These are phyloP conservation scores for Archilochus colubris DNA, from an alignment of 2,113 vertebrate genomes.

Conservation along the genomic window DNA sequence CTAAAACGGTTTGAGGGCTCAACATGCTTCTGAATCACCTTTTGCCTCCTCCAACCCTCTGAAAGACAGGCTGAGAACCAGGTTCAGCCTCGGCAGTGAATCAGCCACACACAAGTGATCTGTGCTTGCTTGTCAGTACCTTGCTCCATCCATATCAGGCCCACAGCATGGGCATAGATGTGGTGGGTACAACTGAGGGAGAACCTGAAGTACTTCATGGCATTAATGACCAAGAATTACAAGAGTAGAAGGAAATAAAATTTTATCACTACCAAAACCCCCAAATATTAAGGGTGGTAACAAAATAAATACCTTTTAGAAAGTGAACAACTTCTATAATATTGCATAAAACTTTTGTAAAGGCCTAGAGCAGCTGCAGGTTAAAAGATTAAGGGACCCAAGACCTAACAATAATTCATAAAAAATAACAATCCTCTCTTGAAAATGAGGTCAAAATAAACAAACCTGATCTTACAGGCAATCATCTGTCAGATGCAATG, in stretches of 20 bases:
- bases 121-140: neutral
- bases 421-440: neutral
- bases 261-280: neutral
- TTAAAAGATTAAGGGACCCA: neutral
- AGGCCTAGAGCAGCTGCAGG: neutral
- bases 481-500: neutral
- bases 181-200: neutral
- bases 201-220: too few relatives aligned
- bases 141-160: neutral
- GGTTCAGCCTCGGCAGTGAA: too few relatives aligned
- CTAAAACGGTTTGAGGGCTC: fast-evolving
- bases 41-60: neutral
- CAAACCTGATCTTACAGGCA: neutral
- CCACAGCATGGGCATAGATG: fast-evolving
- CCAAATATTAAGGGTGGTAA: neutral
- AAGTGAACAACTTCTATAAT: neutral
- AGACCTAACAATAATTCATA: neutral
- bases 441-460: neutral
- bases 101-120: neutral
- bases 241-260: neutral
- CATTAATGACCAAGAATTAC: too few relatives aligned
- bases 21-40: fast-evolving
- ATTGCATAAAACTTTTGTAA: neutral
- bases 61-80: neutral
- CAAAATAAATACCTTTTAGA: neutral